A percentile compares a stretch with the other conserved stretches of the same genome.
Conservation (phyloP, 2,888 invertebrate species). For the Eupithecia pulchellata region DNA sequence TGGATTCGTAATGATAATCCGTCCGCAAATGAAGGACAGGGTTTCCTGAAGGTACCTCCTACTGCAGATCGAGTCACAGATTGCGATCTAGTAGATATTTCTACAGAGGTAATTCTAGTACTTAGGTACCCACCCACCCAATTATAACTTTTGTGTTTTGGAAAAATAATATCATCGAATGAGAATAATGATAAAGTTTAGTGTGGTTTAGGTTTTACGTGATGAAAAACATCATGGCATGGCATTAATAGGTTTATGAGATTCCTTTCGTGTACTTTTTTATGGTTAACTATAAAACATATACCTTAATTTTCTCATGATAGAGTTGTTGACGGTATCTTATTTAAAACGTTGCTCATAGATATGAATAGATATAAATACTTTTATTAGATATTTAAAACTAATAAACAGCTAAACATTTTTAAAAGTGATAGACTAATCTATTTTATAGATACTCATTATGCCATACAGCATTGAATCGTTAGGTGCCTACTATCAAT, state of each 20-base stretch:
- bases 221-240: neutral
- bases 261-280: neutral
- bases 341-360: too few relatives aligned
- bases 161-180: neutral
- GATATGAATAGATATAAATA: too few relatives aligned
- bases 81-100: neutral
- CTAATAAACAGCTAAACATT: too few relatives aligned
- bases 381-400: too few relatives aligned
- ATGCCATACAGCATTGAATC: neutral
- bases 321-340: too few relatives aligned
- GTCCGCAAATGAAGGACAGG: neutral
- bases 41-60: neutral
- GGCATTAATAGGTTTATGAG: neutral
- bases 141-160: neutral
- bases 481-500: neutral
- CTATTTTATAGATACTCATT: too few relatives aligned
- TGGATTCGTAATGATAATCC: neutral
- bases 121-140: neutral
- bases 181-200: neutral
- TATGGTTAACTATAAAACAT: too few relatives aligned
- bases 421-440: too few relatives aligned
- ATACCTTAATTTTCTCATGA: too few relatives aligned
- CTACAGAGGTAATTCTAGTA: neutral
- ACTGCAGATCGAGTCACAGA: constrained; percentile 1
- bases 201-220: neutral